phyloP scores from a whole-genome alignment of 2,888 invertebrate species.

The Argyresthia goedartella region DNA sequence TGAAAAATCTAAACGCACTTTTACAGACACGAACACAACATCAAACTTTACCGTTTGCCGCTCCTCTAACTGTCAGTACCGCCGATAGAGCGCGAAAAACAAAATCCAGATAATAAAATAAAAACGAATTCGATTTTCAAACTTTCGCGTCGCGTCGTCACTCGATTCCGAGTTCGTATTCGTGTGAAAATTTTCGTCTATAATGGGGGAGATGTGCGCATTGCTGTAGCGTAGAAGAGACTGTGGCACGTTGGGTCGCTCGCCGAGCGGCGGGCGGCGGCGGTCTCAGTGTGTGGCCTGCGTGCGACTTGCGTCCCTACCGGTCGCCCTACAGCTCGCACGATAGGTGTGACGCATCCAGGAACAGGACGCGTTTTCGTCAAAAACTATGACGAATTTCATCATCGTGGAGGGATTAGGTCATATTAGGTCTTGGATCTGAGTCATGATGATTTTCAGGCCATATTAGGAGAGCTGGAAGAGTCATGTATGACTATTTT shows the following conservation, averaged over 20 bases:
- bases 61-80: conserved; percentile 27
- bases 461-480: background rate
- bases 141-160: conserved; percentile 47
- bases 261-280: conserved; percentile 24
- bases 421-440: background rate
- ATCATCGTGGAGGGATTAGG: background rate
- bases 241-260: conserved; percentile 45
- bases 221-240: conserved; percentile 69
- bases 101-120: conserved; percentile 21
- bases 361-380: conserved; percentile 28
- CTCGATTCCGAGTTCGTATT: conserved; percentile 31
- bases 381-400: background rate
- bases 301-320: conserved; percentile 66
- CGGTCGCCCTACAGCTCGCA: conserved; percentile 63
- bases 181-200: conserved; percentile 57
- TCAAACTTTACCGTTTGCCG: conserved; percentile 60
- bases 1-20: conserved; percentile 47
- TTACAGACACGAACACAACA: conserved; percentile 51
- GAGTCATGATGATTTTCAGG: background rate
- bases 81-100: conserved; percentile 11
- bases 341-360: conserved; percentile 59
- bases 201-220: conserved; percentile 67
- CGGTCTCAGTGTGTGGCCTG: conserved; percentile 54
- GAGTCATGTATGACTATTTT: background rate
- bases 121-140: conserved; percentile 23